Percentiles rank a stretch among this genome's conserved stretches.
These are phyloP conservation scores for Cancer borealis DNA, from an alignment of 2,888 invertebrate genomes.

Conservation along the genomic window DNA sequence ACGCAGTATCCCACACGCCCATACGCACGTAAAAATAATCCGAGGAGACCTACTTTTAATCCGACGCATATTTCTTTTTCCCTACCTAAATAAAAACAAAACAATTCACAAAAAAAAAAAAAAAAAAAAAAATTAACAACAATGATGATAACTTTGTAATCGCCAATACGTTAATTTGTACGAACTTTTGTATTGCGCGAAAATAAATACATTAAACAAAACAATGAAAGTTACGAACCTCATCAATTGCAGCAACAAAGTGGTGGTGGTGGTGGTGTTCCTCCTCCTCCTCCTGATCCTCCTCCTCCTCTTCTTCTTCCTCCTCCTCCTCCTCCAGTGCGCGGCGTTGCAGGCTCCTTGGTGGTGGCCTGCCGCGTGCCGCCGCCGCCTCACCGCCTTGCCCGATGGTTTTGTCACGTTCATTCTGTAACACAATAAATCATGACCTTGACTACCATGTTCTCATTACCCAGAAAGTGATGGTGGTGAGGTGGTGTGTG, in stretches of 20 bases:
- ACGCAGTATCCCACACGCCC: background rate
- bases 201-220: background rate
- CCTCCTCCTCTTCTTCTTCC: background rate
- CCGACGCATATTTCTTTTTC: background rate
- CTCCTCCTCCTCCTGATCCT: background rate
- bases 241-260: background rate
- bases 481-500: background rate
- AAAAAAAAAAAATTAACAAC: background rate
- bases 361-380: background rate
- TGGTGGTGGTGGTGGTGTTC: background rate
- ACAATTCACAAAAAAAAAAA: background rate
- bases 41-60: background rate
- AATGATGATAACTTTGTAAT: background rate
- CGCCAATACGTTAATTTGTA: background rate
- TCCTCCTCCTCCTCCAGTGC: background rate
- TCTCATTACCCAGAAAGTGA: background rate
- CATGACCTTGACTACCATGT: background rate
- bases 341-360: background rate
- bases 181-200: background rate
- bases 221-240: background rate
- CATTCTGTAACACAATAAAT: slow-evolving; percentile 30
- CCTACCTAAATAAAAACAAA: background rate
- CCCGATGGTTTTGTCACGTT: slow-evolving; percentile 35
- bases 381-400: background rate
- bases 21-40: background rate